Conservation (phyloP, 2,888 invertebrate species). For the Eumerus sabulonum region DNA sequence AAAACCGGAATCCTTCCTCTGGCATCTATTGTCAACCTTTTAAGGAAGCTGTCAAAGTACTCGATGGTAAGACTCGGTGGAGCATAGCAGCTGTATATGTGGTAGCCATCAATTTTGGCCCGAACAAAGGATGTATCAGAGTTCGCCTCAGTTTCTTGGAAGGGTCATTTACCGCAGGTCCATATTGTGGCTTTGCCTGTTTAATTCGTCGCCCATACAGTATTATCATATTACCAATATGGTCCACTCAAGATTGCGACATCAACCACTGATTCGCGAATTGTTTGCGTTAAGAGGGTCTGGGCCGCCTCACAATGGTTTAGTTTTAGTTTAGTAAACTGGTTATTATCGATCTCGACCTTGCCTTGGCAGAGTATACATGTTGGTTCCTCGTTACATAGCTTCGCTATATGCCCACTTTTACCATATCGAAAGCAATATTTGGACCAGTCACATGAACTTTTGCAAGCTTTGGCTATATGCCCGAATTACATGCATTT, state of each 20-base stretch:
- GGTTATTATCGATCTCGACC: background rate
- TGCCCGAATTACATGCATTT: constrained; percentile 10
- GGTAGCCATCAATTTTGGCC: constrained; percentile 11
- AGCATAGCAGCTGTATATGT: constrained; percentile 4
- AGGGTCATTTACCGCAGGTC: constrained; percentile 4
- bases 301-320: background rate
- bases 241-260: constrained; percentile 7
- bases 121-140: background rate
- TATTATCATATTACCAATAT: background rate
- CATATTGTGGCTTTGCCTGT: constrained; percentile 3
- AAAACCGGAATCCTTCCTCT: too few relatives aligned
- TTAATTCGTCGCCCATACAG: background rate
- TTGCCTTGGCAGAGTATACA: background rate
- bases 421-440: background rate
- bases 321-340: background rate
- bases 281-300: background rate
- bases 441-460: background rate
- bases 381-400: background rate
- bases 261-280: background rate
- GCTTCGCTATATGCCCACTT: background rate
- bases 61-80: background rate
- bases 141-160: constrained; percentile 8
- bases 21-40: too few relatives aligned
- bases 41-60: too few relatives aligned
- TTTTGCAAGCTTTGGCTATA: constrained; percentile 7